A percentile compares a stretch with the other conserved stretches of the same genome.
These are phyloP conservation scores for Cephus nigrinus DNA, from an alignment of 2,888 invertebrate species.

Conservation along the genomic window DNA sequence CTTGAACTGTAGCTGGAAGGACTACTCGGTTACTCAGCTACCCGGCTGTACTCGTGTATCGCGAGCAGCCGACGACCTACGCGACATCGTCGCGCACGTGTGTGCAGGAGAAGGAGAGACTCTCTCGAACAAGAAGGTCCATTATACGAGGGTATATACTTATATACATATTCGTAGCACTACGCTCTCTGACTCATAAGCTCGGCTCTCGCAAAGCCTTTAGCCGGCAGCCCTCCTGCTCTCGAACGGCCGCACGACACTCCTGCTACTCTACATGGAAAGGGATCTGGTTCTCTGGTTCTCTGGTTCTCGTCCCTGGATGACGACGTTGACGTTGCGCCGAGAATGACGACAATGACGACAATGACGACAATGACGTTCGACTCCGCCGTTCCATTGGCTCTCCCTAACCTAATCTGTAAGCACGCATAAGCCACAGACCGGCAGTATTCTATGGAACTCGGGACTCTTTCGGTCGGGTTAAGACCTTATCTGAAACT, in stretches of 20 bases:
- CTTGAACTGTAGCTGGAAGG: neutral
- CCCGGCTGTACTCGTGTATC: neutral
- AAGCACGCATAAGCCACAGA: neutral
- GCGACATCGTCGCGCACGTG: neutral
- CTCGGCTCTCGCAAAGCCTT: constrained; percentile 16
- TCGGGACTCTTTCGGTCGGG: neutral
- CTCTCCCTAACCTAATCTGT: neutral
- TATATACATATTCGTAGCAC: neutral
- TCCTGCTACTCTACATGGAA: constrained; percentile 23
- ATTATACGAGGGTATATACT: neutral
- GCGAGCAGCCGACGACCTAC: neutral
- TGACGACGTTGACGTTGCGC: neutral
- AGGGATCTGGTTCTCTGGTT: constrained; percentile 42
- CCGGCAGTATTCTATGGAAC: neutral
- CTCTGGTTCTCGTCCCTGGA: constrained; percentile 38
- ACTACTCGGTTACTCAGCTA: constrained; percentile 6
- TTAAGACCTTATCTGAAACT: neutral
- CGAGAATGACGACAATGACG: too few relatives aligned
- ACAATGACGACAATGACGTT: neutral
- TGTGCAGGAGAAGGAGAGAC: neutral
- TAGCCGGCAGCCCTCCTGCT: constrained; percentile 12
- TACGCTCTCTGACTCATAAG: constrained; percentile 18
- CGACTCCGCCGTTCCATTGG: neutral
- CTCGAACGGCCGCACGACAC: constrained; percentile 13
- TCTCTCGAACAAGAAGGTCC: neutral